Conservation (phyloP, 1,140 invertebrate species). For the Ceratina japonica region DNA sequence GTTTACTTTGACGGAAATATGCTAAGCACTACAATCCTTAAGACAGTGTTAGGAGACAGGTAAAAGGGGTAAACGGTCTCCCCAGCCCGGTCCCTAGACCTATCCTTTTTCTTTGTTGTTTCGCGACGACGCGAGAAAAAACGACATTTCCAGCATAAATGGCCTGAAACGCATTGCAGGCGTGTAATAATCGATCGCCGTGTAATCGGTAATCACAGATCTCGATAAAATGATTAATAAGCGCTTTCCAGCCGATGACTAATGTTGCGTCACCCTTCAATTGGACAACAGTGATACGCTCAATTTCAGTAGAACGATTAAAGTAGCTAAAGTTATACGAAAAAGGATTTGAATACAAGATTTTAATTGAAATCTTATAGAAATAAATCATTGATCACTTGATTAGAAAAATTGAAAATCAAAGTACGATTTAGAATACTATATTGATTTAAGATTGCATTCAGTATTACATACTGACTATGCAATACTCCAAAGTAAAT, state of each 20-base stretch:
- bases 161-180: too few relatives aligned
- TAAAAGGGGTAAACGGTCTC: constrained; percentile 55
- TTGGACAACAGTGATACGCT: constrained; percentile 9
- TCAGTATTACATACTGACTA: too few relatives aligned
- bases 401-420: too few relatives aligned
- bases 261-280: constrained; percentile 10
- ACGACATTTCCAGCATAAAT: too few relatives aligned
- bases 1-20: constrained; percentile 78
- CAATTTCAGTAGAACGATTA: constrained; percentile 1
- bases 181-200: constrained; percentile 16
- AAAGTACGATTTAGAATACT: too few relatives aligned
- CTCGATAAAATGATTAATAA: constrained; percentile 14
- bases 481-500: not conserved
- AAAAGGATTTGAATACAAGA: not conserved
- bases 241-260: constrained; percentile 5
- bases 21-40: constrained; percentile 73
- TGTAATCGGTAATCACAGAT: constrained; percentile 33
- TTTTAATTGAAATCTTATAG: too few relatives aligned
- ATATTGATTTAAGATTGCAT: too few relatives aligned
- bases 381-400: too few relatives aligned
- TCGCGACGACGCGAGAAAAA: too few relatives aligned
- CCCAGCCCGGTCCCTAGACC: not conserved
- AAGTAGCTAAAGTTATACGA: not conserved
- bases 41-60: constrained; percentile 59
- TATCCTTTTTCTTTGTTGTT: not conserved